Percentiles rank a stretch among this genome's conserved stretches.
phyloP scores from a whole-genome alignment of 2,888 invertebrate species.

The Minunthozetes semirufus region DNA sequence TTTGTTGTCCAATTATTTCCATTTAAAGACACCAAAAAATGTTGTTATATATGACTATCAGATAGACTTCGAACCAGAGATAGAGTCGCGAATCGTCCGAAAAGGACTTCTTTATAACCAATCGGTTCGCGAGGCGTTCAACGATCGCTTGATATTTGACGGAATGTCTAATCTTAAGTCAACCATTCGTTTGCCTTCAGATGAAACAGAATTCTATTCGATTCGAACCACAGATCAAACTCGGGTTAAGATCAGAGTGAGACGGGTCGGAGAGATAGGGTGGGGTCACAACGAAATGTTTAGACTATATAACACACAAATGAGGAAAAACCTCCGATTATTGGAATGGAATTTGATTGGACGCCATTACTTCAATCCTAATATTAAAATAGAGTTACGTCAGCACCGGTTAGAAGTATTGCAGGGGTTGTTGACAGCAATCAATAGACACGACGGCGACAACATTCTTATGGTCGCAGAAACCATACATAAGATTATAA shows the following conservation, averaged over 20 bases:
- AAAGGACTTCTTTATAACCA: constrained; percentile 46
- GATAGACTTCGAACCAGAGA: constrained; percentile 47
- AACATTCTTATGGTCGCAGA: constrained; percentile 67
- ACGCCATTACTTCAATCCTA: constrained; percentile 46
- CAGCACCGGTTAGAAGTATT: constrained; percentile 46
- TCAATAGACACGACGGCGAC: constrained; percentile 69
- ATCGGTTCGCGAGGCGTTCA: constrained; percentile 45
- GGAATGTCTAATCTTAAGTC: constrained; percentile 41
- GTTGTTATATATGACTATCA: constrained; percentile 46
- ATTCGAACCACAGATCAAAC: constrained; percentile 21
- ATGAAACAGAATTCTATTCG: constrained; percentile 28
- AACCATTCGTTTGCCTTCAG: constrained; percentile 27
- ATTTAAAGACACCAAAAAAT: constrained; percentile 45
- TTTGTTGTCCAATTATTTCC: constrained; percentile 46
- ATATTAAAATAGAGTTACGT: constrained; percentile 35
- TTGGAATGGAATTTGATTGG: constrained; percentile 45
- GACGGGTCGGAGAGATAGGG: constrained; percentile 44
- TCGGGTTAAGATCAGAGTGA: constrained; percentile 41
- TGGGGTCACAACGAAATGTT: constrained; percentile 45
- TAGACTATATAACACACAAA: constrained; percentile 45
- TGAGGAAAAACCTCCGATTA: constrained; percentile 45
- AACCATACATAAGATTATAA: constrained; percentile 72
- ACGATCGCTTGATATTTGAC: constrained; percentile 40
- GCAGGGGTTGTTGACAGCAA: constrained; percentile 60
- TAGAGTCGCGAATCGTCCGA: constrained; percentile 47